Percentiles rank a stretch among this genome's conserved stretches.
Conservation (phyloP, 2,797 vertebrate genomes). For the Myotis planiceps region DNA sequence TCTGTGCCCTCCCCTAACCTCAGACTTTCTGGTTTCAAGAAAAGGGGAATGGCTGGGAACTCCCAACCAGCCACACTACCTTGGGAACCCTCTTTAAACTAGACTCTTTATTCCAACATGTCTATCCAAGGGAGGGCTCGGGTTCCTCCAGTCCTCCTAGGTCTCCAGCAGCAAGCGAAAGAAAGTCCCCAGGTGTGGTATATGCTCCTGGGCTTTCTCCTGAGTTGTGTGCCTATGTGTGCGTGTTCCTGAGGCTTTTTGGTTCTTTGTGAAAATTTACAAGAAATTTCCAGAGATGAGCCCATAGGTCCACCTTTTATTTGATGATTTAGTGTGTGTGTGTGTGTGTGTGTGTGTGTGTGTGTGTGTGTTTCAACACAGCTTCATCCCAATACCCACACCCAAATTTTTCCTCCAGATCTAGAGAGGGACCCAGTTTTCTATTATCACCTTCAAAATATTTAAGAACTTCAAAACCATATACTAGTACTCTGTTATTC, state of each 20-base stretch:
- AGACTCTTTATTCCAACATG: background rate
- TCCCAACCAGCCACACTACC: background rate
- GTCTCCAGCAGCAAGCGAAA: background rate
- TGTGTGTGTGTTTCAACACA: background rate
- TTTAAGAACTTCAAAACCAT: background rate
- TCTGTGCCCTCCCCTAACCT: background rate
- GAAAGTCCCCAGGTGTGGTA: background rate
- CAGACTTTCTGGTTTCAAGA: background rate
- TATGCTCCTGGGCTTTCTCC: background rate
- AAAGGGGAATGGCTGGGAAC: background rate
- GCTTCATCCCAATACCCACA: background rate
- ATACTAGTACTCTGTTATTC: background rate
- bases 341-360: too few species aligned
- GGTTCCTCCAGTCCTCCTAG: background rate
- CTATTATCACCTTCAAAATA: background rate
- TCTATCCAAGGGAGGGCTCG: background rate
- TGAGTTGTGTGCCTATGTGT: background rate
- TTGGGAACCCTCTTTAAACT: background rate
- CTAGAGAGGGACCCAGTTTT: background rate
- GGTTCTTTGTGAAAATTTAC: conserved; percentile 18
- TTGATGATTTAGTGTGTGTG: background rate
- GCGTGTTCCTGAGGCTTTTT: background rate
- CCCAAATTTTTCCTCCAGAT: background rate
- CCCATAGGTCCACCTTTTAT: background rate
- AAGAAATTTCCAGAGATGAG: background rate